A percentile compares a stretch with the other conserved stretches of the same genome.
These are phyloP conservation scores for Caranx ignobilis DNA, from an alignment of 2,113 vertebrate genomes.

Conservation along the genomic window DNA sequence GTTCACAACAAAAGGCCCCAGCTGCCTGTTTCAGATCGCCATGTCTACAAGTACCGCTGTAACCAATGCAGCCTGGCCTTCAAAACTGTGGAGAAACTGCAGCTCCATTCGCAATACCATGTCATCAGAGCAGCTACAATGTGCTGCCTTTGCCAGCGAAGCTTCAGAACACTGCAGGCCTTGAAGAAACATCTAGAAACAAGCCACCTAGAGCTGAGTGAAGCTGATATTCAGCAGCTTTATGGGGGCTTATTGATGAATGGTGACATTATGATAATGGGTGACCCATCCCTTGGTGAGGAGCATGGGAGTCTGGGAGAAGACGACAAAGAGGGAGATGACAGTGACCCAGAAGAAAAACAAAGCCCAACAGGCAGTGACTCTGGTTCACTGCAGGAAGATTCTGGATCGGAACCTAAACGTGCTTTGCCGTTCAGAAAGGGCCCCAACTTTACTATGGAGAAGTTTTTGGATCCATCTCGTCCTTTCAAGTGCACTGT, in stretches of 20 bases:
- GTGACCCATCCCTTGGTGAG: conserved; percentile 91
- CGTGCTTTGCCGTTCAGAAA: conserved; percentile 97
- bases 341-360: conserved; percentile 96
- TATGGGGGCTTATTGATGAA: conserved; percentile 96
- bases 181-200: conserved; percentile 98
- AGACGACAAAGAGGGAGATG: conserved; percentile 96
- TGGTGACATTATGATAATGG: conserved; percentile 94
- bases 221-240: conserved; percentile 97
- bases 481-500: conserved; percentile 99
- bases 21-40: conserved; percentile 95
- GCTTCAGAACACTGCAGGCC: conserved; percentile 97
- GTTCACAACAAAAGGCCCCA: conserved; percentile 96
- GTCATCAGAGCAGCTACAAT: conserved; percentile 98
- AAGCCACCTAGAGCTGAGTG: conserved; percentile 96
- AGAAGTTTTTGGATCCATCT: conserved; percentile 98
- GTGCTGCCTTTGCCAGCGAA: conserved; percentile 98
- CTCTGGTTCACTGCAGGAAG: conserved; percentile 94
- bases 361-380: conserved; percentile 97
- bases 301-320: conserved; percentile 94
- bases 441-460: conserved; percentile 99
- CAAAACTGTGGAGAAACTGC: conserved; percentile 97
- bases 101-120: conserved; percentile 98
- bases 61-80: conserved; percentile 99
- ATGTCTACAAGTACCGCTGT: conserved; percentile 99
- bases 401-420: conserved; percentile 96